These are phyloP conservation scores for Todiramphus saurophagus DNA, from an alignment of 2,113 vertebrate species.

Conservation along the genomic window DNA sequence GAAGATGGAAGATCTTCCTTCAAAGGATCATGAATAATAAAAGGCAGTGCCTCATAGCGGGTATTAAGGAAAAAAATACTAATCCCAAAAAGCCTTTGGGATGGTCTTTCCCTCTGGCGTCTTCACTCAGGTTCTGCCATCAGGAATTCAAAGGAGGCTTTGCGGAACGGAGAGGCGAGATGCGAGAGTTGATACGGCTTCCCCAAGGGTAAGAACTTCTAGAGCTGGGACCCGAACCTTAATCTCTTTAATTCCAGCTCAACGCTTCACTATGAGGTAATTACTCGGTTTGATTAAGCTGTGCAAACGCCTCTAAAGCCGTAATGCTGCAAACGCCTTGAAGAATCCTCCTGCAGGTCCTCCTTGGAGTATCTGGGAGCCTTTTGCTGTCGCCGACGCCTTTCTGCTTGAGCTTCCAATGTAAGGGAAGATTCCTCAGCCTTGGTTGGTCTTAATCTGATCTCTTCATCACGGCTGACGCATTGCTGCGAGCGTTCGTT, in stretches of 20 bases:
- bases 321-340: background rate
- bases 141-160: background rate
- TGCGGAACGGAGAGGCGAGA: background rate
- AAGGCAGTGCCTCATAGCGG: background rate
- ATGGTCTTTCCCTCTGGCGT: conserved; percentile 9
- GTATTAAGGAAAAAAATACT: background rate
- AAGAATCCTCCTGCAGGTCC: background rate
- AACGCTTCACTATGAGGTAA: background rate
- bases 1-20: background rate
- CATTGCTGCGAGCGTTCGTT: background rate
- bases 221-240: background rate
- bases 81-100: background rate
- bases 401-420: background rate
- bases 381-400: no score
- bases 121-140: background rate
- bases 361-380: background rate
- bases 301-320: background rate
- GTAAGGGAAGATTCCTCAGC: background rate
- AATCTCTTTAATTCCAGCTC: conserved; percentile 35
- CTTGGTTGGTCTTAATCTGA: background rate
- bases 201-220: conserved; percentile 19
- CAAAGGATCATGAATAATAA: background rate
- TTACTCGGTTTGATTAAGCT: conserved; percentile 19
- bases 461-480: background rate
- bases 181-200: background rate